A percentile compares a stretch with the other conserved stretches of the same genome.
Evolutionary conservation across 2,797 vertebrate genomes (phyloP).

Genomic region (Enteromius thamalakanensis): DNA sequence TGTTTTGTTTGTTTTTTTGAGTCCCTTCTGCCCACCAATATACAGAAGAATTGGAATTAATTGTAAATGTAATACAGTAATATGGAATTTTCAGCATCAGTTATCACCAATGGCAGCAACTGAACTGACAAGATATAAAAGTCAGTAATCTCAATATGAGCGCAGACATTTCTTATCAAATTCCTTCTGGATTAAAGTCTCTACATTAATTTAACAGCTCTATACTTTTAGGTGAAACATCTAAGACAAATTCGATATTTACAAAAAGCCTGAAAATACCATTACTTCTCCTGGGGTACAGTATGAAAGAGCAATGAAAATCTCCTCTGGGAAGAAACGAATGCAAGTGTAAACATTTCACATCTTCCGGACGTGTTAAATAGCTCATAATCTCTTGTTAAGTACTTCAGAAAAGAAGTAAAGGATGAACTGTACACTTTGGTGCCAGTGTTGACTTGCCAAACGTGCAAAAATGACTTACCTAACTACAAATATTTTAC

Average conservation of each 20-base stretch:
- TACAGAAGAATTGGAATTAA: background rate
- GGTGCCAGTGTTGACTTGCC: background rate
- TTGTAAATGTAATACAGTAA: no score
- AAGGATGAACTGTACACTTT: background rate
- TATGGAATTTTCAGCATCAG: background rate
- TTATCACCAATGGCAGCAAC: background rate
- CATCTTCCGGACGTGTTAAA: background rate
- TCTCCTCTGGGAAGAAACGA: background rate
- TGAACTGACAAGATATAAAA: background rate
- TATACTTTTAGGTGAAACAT: background rate
- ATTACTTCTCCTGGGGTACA: background rate
- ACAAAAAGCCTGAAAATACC: background rate
- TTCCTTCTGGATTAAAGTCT: background rate
- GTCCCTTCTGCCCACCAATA: background rate
- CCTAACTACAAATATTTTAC: background rate
- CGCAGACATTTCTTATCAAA: background rate
- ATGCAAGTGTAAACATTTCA: background rate
- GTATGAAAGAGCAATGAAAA: slow-evolving; percentile 4
- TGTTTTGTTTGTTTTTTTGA: background rate
- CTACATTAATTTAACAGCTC: background rate
- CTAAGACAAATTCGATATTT: background rate
- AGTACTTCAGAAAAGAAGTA: background rate
- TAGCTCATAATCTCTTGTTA: background rate
- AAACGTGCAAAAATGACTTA: background rate
- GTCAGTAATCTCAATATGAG: background rate